Base-by-base conservation (phyloP, 2,797 vertebrate genomes). In the Brotula barbata region DNA sequence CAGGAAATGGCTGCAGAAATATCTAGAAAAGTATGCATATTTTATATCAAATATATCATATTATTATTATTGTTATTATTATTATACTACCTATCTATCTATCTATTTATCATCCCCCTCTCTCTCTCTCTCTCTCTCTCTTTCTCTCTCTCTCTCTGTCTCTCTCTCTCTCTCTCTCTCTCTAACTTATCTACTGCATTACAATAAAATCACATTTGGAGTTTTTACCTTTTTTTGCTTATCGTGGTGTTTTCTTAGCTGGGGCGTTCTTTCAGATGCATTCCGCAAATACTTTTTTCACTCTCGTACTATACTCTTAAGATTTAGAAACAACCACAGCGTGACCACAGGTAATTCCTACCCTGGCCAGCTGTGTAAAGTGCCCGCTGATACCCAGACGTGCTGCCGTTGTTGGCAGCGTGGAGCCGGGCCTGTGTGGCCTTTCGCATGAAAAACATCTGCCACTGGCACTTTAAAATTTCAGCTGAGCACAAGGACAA, bases 361-460 rank as follows among this genome's bases (percentile, higher is more conserved):
- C 58, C 64, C 51, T 41, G 63, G 55, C 54, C 82, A 80, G 78
- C 82, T 86, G 84, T 59, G 80, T 51, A 82, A 75, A 79, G 74
- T 44, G 16, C 20, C 78, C 58, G 12, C 40, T 50, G 80, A 71
- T 82, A 72, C 36, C 25, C 71, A 78, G 65, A n/a, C 50, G 33
- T 25, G 39, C 48, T 58, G 72, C 73, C 59, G 64, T 64, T 64
- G 68, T 75, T 83, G 79, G 80, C 83, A 74, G 46, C 0, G 2
- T 13, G 52, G 15, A 52, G 71, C 71, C 28, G 17, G 31, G 70
- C 73, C 44, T 74, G 75, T 81, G 82, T 74, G 80, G 71, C 60
- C 80, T 28, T 75, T 77, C 66, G 25, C 79, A 81, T 86, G 86
- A 76, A 84, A 91, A 91, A 84, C 81, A 80, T 85, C 62, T 86